Conservation (phyloP, 1,140 invertebrate genomes). For the Nasonia vitripennis region DNA sequence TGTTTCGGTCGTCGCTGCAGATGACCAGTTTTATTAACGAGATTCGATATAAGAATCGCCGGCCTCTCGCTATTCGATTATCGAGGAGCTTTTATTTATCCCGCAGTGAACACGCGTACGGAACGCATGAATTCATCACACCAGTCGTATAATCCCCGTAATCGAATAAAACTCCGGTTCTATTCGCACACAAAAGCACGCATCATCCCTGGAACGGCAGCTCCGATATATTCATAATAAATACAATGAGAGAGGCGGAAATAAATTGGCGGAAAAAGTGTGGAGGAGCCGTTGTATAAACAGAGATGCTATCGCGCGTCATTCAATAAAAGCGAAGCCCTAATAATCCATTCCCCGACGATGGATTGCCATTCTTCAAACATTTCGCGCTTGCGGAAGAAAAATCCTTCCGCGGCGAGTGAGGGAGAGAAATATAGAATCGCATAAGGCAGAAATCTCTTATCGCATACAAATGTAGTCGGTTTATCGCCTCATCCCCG, state of each 20-base stretch:
- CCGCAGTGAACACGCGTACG: not conserved
- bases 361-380: slow-evolving; percentile 28
- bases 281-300: slow-evolving; percentile 7
- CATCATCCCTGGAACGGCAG: not conserved
- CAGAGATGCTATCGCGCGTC: slow-evolving; percentile 11
- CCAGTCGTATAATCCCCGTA: not conserved
- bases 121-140: not conserved
- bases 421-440: slow-evolving; percentile 41
- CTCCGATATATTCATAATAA: slow-evolving; percentile 9
- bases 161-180: not conserved
- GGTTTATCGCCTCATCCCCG: slow-evolving; percentile 33
- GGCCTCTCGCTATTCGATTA: not conserved
- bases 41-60: not conserved
- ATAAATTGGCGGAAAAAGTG: not conserved
- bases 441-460: slow-evolving; percentile 31
- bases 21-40: not conserved
- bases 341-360: slow-evolving; percentile 31
- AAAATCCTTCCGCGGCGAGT: slow-evolving; percentile 12
- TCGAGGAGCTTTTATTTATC: not conserved
- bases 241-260: not conserved
- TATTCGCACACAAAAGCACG: not conserved
- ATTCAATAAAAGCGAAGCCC: slow-evolving; percentile 38
- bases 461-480: slow-evolving; percentile 47
- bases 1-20: not conserved
- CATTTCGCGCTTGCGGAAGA: slow-evolving; percentile 13